Conservation (phyloP, 2,888 invertebrate genomes). For the Acanthoscelides obtectus region DNA sequence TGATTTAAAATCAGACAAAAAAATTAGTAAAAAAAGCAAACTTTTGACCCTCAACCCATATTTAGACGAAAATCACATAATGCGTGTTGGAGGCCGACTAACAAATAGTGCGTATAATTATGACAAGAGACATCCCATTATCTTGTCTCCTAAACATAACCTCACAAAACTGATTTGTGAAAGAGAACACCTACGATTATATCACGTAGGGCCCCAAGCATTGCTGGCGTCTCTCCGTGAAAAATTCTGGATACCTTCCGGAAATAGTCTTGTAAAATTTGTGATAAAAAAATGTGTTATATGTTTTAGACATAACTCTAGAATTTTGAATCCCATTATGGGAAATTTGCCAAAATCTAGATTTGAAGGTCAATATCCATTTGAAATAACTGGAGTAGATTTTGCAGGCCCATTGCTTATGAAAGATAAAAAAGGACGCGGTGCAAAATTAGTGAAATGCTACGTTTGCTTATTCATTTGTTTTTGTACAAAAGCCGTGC, state of each 20-base stretch:
- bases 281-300: slow-evolving; percentile 13
- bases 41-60: too few species aligned
- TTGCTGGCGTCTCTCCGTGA: slow-evolving; percentile 9
- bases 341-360: slow-evolving; percentile 14
- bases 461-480: too few species aligned
- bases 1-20: too few species aligned
- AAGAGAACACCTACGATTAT: slow-evolving; percentile 11
- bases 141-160: slow-evolving; percentile 15
- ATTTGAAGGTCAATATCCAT: slow-evolving; percentile 8
- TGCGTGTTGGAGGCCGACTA: slow-evolving; percentile 15
- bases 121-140: slow-evolving; percentile 18
- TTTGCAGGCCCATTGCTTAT: slow-evolving; percentile 15
- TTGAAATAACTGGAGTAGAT: slow-evolving; percentile 13
- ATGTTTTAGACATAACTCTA: slow-evolving; percentile 17
- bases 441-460: slow-evolving; percentile 6
- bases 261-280: slow-evolving; percentile 13
- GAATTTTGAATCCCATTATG: slow-evolving; percentile 12
- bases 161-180: slow-evolving; percentile 14
- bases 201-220: slow-evolving; percentile 19
- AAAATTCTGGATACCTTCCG: slow-evolving; percentile 9
- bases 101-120: slow-evolving; percentile 9
- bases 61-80: too few species aligned
- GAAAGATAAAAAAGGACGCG: slow-evolving; percentile 9
- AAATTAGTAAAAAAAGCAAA: too few species aligned
- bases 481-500: slow-evolving; percentile 5